Evolutionary conservation across 1,140 invertebrate genomes (phyloP), one percentile per base, ranked within the genome.

Genomic region (Drosophila sp.): DNA sequence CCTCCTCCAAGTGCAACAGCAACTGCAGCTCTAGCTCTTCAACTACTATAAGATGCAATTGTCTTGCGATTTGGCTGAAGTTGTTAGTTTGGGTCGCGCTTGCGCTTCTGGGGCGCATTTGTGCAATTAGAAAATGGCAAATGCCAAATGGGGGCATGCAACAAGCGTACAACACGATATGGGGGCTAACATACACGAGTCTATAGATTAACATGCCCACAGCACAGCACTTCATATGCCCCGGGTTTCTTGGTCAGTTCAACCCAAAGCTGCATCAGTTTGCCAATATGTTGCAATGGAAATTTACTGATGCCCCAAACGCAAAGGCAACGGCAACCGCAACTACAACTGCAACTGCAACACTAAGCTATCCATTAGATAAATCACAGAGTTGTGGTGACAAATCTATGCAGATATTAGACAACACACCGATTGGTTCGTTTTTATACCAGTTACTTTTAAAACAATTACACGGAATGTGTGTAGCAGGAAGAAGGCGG

Each of bases 61-160:
- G 71, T 73, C 67, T 71, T 21, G 21, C 4, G 21, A 21, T 63
- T 46, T 54, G 16, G 43, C 48, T n/a, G 14, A 9, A 50, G 38
- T 53, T 61, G 38, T 16, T 14, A 32, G 64, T 66, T 78, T 78
- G 43, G 53, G 56, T 74, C 58, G 74, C 45, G 45, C 45, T 43
- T 53, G 61, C 57, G 63, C 73, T 76, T 75, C 72, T 75, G 66
- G 76, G 66, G 62, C 64, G 76, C 76, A 64, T 76, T 76, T 67
- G 53, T 72, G 58, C 73, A 76, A 72, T 78, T 78, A 78, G 76
- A 78, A 78, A 78, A 78, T 76, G 63, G 58, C 73, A 76, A 67
- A 76, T 61, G 69, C 53, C 73, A 76, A 78, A 78, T 76, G 73
- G 73, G 76, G 69, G 58, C 76, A 78, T 53, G 76, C 76, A 61